These are phyloP conservation scores for Borostomias antarcticus DNA, from an alignment of 2,797 vertebrate genomes.

Conservation along the genomic window DNA sequence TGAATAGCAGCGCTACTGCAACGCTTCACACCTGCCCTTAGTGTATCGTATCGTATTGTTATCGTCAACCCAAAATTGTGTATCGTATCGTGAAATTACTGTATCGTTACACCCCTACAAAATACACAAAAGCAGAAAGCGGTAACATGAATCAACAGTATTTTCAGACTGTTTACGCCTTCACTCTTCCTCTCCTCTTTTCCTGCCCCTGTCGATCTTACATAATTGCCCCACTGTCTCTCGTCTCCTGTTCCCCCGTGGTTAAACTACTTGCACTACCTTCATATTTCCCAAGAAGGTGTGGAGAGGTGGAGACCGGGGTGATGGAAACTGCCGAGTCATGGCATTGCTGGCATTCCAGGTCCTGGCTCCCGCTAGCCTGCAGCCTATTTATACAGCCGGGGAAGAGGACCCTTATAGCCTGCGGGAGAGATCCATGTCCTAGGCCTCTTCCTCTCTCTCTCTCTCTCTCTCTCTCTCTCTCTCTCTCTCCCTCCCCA, in stretches of 20 bases:
- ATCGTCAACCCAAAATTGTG: too few relatives aligned
- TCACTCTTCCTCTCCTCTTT: too few relatives aligned
- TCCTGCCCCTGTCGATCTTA: too few relatives aligned
- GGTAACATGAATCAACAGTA: too few relatives aligned
- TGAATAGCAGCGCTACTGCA: too few relatives aligned
- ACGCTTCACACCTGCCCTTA: too few relatives aligned
- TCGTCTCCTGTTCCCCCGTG: background rate
- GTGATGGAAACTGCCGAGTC: conserved; percentile 55
- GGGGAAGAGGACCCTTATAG: conserved; percentile 61
- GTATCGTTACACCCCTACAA: too few relatives aligned
- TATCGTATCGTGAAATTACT: too few relatives aligned
- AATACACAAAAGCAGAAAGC: too few relatives aligned
- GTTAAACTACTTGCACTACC: conserved; percentile 24
- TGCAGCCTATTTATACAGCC: conserved; percentile 77
- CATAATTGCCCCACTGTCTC: too few relatives aligned
- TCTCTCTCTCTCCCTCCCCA: conserved; percentile 14
- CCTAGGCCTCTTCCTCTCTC: conserved; percentile 10
- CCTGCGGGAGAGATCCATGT: conserved; percentile 36
- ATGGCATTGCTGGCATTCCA: conserved; percentile 74
- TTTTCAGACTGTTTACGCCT: too few relatives aligned
- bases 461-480: background rate
- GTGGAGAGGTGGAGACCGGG: conserved; percentile 46
- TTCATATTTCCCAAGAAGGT: conserved; percentile 72
- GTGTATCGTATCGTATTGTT: too few relatives aligned
- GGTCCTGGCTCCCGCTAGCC: conserved; percentile 70